These are phyloP conservation scores for Capromys pilorides DNA, from an alignment of 2,797 vertebrate species.

Conservation along the genomic window DNA sequence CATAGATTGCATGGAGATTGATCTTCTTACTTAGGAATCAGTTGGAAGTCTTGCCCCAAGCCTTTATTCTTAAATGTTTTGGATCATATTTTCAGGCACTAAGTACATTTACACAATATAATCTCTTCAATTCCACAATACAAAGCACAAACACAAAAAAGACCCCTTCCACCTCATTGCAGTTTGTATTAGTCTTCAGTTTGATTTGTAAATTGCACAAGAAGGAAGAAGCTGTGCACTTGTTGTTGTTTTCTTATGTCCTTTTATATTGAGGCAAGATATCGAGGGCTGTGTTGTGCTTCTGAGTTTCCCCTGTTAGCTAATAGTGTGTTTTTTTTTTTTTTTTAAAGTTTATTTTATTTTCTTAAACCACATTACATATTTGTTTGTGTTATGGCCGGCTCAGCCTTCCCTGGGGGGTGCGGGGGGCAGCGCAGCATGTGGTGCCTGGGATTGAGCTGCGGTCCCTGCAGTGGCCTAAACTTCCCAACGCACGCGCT, in stretches of 20 bases:
- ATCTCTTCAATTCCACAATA: not conserved
- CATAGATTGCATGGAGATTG: not conserved
- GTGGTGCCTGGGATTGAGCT: no score
- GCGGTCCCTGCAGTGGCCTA: no score
- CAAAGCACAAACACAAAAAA: not conserved
- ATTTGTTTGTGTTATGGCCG: no score
- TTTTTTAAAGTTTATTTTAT: no score
- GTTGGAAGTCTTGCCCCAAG: not conserved
- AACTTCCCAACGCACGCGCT: no score
- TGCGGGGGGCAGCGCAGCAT: no score
- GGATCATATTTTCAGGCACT: slow-evolving; percentile 25
- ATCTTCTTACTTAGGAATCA: not conserved
- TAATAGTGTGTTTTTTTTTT: no score
- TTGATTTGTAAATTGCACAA: slow-evolving; percentile 19
- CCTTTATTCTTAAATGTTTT: slow-evolving; percentile 18
- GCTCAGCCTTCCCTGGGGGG: no score
- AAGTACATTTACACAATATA: not conserved
- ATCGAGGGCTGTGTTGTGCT: not conserved
- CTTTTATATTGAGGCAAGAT: slow-evolving; percentile 28
- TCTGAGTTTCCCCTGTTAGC: not conserved
- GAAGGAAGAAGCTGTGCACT: slow-evolving; percentile 5
- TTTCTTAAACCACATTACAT: no score
- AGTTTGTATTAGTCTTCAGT: slow-evolving; percentile 21
- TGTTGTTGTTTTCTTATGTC: not conserved
- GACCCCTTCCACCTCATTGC: not conserved